Percentiles rank a stretch among this genome's conserved stretches.
These are phyloP conservation scores for Halictus rubicundus DNA, from an alignment of 1,140 invertebrate species.

Conservation along the genomic window DNA sequence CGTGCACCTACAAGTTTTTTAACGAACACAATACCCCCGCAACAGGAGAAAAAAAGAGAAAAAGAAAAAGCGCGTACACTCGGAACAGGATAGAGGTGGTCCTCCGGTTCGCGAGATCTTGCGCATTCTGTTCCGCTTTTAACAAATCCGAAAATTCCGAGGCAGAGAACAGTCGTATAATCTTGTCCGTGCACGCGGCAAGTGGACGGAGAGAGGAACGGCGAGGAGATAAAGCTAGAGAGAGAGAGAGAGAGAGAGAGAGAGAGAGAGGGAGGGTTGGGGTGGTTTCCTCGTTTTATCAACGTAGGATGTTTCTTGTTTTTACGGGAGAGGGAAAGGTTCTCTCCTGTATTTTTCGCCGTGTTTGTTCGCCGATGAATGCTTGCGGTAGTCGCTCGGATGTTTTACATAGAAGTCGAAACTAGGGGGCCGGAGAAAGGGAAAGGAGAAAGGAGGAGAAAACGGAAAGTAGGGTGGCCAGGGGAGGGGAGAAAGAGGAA, in stretches of 20 bases:
- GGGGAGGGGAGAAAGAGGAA: no score
- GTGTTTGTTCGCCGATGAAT: constrained; percentile 22
- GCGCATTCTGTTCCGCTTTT: background rate
- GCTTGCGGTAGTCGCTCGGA: constrained; percentile 19
- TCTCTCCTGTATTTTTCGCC: background rate
- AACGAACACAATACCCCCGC: background rate
- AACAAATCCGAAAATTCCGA: constrained; percentile 28
- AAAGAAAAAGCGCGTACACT: no score
- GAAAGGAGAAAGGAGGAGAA: background rate
- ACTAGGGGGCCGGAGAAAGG: background rate
- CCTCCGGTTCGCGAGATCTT: no score
- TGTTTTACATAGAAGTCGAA: background rate
- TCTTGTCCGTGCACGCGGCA: background rate
- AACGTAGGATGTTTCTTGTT: background rate
- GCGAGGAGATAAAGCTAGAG: no score
- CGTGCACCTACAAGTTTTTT: background rate
- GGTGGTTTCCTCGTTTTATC: background rate
- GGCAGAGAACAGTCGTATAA: background rate
- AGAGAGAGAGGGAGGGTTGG: no score
- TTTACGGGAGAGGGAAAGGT: background rate
- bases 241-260: no score
- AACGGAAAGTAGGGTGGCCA: no score
- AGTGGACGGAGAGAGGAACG: no score
- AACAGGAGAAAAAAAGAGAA: background rate
- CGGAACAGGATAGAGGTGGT: background rate